phyloP scores from a whole-genome alignment of 53 echinoderm and acorn worm genomes.

The Arbacia lixula region DNA sequence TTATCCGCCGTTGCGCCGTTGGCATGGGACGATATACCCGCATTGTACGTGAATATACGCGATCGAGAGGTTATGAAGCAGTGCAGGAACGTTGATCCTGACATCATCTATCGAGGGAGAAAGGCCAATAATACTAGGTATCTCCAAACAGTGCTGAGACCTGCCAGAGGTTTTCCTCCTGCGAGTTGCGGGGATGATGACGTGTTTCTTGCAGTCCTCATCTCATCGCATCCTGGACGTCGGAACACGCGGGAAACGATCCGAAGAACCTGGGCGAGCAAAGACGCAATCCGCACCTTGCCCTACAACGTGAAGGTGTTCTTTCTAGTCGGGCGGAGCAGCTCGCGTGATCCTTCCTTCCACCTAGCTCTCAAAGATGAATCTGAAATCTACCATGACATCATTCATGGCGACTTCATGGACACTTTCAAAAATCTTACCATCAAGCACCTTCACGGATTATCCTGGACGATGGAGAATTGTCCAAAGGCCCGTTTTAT shows the following conservation, averaged over 20 bases:
- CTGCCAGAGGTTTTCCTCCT: background rate
- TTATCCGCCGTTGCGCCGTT: too few species aligned
- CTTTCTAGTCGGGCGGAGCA: background rate
- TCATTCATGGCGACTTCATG: slow-evolving; percentile 11
- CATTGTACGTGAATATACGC: too few species aligned
- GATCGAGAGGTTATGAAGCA: too few species aligned
- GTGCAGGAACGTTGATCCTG: background rate
- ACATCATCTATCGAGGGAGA: background rate
- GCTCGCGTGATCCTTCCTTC: background rate
- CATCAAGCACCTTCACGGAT: slow-evolving; percentile 21
- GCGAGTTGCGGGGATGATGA: background rate
- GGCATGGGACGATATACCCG: too few species aligned
- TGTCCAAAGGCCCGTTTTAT: background rate
- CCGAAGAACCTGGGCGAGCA: slow-evolving; percentile 43
- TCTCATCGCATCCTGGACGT: slow-evolving; percentile 16
- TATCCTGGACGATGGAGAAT: background rate
- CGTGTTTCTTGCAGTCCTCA: background rate
- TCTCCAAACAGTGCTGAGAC: background rate
- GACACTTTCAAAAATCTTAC: slow-evolving; percentile 37
- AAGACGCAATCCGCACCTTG: background rate
- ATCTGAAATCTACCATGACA: background rate
- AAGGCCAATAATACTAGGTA: background rate
- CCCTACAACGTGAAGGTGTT: background rate
- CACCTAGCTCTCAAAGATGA: background rate
- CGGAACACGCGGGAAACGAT: background rate